Base-by-base conservation (phyloP, 2,797 vertebrate species). In the Craterocephalus amniculus region DNA sequence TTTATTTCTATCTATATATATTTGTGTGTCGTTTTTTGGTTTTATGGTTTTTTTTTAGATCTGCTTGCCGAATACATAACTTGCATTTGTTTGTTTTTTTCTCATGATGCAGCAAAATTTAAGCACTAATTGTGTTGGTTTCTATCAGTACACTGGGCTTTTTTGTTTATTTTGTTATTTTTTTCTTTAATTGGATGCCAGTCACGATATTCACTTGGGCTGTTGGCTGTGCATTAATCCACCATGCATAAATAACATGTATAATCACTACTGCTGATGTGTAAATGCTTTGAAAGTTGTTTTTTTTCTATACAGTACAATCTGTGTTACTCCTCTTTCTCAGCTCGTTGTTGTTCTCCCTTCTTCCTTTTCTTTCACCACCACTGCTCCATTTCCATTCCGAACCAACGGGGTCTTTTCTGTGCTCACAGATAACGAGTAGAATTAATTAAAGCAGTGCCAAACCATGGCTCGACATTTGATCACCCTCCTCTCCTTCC, bases 141-240 rank as follows among this genome's bases (percentile, higher is more conserved):
- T 85, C 26, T 70, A 67, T 66, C 78, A 63, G 63, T 78, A 78
- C 61, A 72, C 68, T 74, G 51, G 61, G 55, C 69, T 85, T 67
- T 70, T 76, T 66, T 67, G 5, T 40, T 40, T 38, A 4, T 38
- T 59, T 80, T 69, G 80, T 83, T 63, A 38, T 14, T 58, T 14
- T 26, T 59, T 45, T 45, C 18, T 26, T 58, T 88, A 84, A 79
- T 84, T 87, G 72, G 64, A 86, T 67, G 85, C 84, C 80, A 70
- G 81, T 91, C 90, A 88, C 80, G 70, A 76, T 88, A 45, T 91
- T 90, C 87, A 94, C 89, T 83, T 87, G 72, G 2, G 91, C 93
- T 93, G 91, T 90, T 90, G 91, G 93, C 93, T 92, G 91, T 84
- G 79, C 93, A 93, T 94, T 94, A 92, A 94, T 90, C 89, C 91